Base-by-base conservation (phyloP, 2,888 invertebrate species). In the Trissonchulus latispiculum region DNA sequence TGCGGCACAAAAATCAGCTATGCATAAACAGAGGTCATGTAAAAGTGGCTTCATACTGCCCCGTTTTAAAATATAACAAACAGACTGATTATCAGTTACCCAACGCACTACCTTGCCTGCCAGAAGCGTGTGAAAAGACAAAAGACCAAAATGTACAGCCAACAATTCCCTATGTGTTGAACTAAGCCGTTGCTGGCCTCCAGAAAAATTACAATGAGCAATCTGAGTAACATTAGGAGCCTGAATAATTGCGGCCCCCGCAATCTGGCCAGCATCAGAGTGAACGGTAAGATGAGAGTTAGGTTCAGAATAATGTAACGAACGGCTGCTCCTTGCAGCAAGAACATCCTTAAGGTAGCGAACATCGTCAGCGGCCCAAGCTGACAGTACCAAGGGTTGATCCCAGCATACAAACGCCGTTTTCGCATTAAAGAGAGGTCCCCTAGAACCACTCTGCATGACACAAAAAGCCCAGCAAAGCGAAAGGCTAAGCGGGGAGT, bases 371-470 rank as follows among this genome's bases (percentile, higher is more conserved):
- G n/a, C 59, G n/a, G 59, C n/a, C 59, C 59, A 23, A 59, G 18
- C n/a, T n/a, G 59, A n/a, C 59, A 59, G 18, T 59, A 23, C 59
- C 18, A 59, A 18, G 18, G 18, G 59, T 18, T n/a, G 18, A 59
- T 59, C 59, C 59, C 59, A 31, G 64, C 64, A 64, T 64, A 64
- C 15, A 64, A 33, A 64, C 64, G 64, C 64, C 64, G 8, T 8
- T 8, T 15, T 64, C 64, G 8, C 18, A 64, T 18, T 15, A 64
- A 29, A 33, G 64, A 8, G 8, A n/a, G 8, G 33, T 64, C 28
- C 8, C 64, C 31, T 18, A 31, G 28, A 31, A 64, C 64, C 8
- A 64, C 8, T 15, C 64, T 8, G 8, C 64, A 8, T 33, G 64
- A 3, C 64, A 64, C 28, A 15, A 64, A 8, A 15, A 64, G 28